These are phyloP conservation scores for Rhynchophorus ferrugineus DNA, from an alignment of 1,140 invertebrate species.

Conservation along the genomic window DNA sequence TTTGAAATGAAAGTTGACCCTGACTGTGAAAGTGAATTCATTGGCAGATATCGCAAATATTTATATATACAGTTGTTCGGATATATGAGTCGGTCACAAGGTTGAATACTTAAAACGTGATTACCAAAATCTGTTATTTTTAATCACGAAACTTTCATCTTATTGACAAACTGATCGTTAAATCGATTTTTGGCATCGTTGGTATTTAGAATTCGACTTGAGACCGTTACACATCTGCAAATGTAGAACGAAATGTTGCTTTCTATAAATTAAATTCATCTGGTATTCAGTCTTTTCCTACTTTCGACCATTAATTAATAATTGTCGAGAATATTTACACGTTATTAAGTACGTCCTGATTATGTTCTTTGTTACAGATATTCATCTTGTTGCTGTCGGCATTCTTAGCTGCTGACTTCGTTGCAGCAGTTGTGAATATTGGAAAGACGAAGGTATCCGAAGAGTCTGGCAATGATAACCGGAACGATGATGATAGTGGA, in stretches of 20 bases:
- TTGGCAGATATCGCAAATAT: constrained; percentile 11
- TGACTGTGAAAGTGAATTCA: constrained; percentile 23
- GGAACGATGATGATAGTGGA: constrained; percentile 2
- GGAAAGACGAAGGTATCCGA: constrained; percentile 26
- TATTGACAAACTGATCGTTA: too few relatives aligned
- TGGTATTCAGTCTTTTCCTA: not conserved
- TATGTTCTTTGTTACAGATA: constrained; percentile 31
- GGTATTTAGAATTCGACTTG: too few relatives aligned
- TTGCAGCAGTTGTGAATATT: constrained; percentile 37
- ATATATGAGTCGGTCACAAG: too few relatives aligned
- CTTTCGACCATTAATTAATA: not conserved
- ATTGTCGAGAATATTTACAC: not conserved
- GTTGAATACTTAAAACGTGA: too few relatives aligned
- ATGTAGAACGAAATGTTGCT: constrained; percentile 1
- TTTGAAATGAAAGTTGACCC: constrained; percentile 23
- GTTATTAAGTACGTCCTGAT: not conserved
- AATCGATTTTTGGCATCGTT: too few relatives aligned
- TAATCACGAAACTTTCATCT: too few relatives aligned
- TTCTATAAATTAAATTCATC: not conserved
- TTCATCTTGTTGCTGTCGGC: constrained; percentile 30
- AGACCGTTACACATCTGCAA: not conserved
- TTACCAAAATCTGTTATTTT: too few relatives aligned
- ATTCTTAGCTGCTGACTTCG: constrained; percentile 28
- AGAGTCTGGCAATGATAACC: constrained; percentile 16
- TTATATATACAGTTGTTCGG: too few relatives aligned